A percentile compares a stretch with the other conserved stretches of the same genome.
These are phyloP conservation scores for Rhagologus leucostigma DNA, from an alignment of 2,113 vertebrate genomes.

Conservation along the genomic window DNA sequence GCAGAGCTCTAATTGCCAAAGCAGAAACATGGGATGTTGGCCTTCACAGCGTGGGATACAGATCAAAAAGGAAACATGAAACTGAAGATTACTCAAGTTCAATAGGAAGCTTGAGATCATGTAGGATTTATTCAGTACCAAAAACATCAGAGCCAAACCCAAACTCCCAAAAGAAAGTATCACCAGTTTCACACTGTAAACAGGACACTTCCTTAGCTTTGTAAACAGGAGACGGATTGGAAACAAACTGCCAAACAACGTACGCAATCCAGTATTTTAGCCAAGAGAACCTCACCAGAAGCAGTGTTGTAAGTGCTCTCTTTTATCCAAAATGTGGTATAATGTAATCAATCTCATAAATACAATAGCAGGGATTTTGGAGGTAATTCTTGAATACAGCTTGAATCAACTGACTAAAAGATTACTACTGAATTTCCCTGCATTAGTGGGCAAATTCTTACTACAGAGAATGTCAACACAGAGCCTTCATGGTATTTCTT, in stretches of 20 bases:
- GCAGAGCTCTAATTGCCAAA: neutral
- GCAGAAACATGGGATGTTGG: slow-evolving; percentile 7
- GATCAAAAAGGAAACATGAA: slow-evolving; percentile 49
- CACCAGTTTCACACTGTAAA: neutral
- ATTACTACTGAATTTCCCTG: neutral
- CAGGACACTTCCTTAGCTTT: slow-evolving; percentile 8
- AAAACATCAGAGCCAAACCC: slow-evolving; percentile 23
- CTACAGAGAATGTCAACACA: neutral
- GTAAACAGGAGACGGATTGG: slow-evolving; percentile 31
- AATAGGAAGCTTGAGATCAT: slow-evolving; percentile 30
- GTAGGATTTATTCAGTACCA: slow-evolving; percentile 30
- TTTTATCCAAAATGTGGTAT: neutral
- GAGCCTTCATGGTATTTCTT: neutral
- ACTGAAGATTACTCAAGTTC: slow-evolving; percentile 28
- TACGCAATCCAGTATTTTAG: neutral
- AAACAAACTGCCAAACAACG: neutral
- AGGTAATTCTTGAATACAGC: neutral
- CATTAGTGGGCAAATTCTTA: neutral
- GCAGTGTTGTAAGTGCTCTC: neutral
- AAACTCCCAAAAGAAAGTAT: slow-evolving; percentile 1
- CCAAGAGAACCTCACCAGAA: neutral
- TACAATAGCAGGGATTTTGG: neutral
- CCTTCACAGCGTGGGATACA: neutral
- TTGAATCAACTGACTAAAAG: neutral
- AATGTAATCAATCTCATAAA: neutral